phyloP scores from a whole-genome alignment of 2,797 vertebrate species.

The Erpetoichthys calabaricus region DNA sequence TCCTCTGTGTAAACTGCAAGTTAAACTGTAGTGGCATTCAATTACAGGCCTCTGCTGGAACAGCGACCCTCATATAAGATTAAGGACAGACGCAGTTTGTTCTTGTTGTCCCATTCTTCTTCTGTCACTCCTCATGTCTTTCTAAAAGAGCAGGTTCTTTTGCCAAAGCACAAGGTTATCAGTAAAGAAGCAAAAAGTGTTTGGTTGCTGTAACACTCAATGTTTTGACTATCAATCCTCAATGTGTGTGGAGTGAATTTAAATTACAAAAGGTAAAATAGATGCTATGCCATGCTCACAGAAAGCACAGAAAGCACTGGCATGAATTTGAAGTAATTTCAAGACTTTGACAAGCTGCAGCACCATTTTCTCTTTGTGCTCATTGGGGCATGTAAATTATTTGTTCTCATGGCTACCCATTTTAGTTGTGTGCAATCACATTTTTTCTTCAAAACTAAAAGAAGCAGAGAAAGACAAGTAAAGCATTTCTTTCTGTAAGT shows the following conservation, averaged over 20 bases:
- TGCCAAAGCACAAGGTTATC: neutral
- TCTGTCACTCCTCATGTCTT: neutral
- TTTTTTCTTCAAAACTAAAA: no score
- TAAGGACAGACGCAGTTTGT: neutral
- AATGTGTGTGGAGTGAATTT: neutral
- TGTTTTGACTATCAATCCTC: neutral
- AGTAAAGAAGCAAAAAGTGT: neutral
- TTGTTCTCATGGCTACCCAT: no score
- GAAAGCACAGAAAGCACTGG: no score
- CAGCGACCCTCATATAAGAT: neutral
- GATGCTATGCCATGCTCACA: no score
- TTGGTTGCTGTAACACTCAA: neutral
- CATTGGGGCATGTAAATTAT: no score
- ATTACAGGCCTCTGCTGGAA: neutral
- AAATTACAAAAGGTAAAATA: no score
- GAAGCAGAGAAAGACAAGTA: no score
- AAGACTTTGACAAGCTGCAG: no score
- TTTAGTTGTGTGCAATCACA: no score
- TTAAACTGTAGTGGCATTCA: neutral
- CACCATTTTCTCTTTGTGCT: no score
- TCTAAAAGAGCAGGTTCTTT: neutral
- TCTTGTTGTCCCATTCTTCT: neutral
- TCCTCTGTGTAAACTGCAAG: neutral
- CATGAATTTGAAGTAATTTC: no score
- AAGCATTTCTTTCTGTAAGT: no score